Percentiles rank a stretch among this genome's conserved stretches.
Evolutionary conservation across 1,140 invertebrate species (phyloP).

Genomic region (Harlomillsia oculata): DNA sequence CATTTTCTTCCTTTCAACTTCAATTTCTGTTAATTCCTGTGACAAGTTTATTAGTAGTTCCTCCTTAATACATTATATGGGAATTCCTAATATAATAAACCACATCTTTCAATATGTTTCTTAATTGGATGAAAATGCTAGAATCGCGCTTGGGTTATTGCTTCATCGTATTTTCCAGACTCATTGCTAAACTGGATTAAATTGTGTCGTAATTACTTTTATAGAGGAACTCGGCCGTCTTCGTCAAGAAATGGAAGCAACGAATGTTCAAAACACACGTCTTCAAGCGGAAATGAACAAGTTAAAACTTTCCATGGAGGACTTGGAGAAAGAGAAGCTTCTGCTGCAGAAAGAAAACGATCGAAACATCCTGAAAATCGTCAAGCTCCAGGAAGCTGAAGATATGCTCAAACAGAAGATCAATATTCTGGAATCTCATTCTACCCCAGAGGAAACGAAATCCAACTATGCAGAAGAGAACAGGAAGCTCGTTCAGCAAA

Average conservation of each 20-base stretch:
- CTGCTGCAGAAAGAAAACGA: slow-evolving; percentile 6
- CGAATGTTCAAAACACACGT: slow-evolving; percentile 2
- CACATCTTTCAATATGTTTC: too few species aligned
- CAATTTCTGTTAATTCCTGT: too few species aligned
- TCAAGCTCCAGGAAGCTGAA: slow-evolving; percentile 5
- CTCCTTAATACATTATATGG: too few species aligned
- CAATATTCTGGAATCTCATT: background rate
- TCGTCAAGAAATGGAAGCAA: slow-evolving; percentile 7
- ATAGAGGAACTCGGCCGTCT: slow-evolving; percentile 9
- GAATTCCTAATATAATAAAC: too few species aligned
- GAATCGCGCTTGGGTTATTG: too few species aligned
- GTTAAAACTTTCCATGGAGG: slow-evolving; percentile 1
- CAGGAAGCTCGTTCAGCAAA: slow-evolving; percentile 7
- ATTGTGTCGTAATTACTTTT: slow-evolving; percentile 7
- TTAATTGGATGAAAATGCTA: too few species aligned
- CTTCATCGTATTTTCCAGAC: too few species aligned
- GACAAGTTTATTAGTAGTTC: too few species aligned
- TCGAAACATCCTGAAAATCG: slow-evolving; percentile 8
- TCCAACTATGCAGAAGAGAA: slow-evolving; percentile 11
- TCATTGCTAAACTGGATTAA: slow-evolving; percentile 16
- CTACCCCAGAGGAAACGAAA: slow-evolving; percentile 6
- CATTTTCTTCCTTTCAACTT: too few species aligned
- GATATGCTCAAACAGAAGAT: background rate
- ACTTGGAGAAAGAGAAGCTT: slow-evolving; percentile 15
- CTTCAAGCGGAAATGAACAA: slow-evolving; percentile 11